Evolutionary conservation across 2,888 invertebrate genomes (phyloP).

Genomic region (Dysmachus trigonus): DNA sequence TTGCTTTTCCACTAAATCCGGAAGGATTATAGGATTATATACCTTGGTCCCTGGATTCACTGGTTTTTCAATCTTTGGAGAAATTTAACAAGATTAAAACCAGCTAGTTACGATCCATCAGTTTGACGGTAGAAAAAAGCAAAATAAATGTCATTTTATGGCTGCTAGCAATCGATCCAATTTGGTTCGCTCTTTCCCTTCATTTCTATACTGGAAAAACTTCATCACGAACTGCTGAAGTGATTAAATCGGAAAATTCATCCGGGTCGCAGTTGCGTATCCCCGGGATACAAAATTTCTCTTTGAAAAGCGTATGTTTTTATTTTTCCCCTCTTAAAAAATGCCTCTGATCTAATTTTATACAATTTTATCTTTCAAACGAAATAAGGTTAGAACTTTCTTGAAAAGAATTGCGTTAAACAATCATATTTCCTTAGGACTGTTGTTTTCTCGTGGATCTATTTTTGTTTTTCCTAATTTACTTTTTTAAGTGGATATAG

Average conservation of each 20-base stretch:
- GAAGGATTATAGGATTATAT: not conserved
- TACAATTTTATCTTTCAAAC: not conserved
- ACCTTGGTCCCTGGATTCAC: not conserved
- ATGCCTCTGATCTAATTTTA: not conserved
- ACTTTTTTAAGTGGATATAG: not conserved
- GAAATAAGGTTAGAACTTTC: not conserved
- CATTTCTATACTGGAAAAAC: not conserved
- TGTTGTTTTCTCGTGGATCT: not conserved
- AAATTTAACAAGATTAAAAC: not conserved
- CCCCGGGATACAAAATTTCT: not conserved
- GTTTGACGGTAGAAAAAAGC: not conserved
- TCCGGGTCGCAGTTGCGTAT: not conserved
- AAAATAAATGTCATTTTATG: not conserved
- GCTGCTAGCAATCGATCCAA: not conserved
- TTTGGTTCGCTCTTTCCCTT: not conserved
- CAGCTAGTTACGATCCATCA: not conserved
- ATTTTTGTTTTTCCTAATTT: not conserved
- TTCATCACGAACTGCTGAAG: not conserved
- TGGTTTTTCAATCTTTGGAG: not conserved
- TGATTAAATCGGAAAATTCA: not conserved
- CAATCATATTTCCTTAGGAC: not conserved
- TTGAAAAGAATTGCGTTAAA: not conserved
- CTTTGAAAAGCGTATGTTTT: not conserved
- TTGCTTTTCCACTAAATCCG: not conserved
- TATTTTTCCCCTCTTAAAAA: not conserved